phyloP scores from a whole-genome alignment of 2,113 vertebrate genomes.

The Bombycilla garrulus region DNA sequence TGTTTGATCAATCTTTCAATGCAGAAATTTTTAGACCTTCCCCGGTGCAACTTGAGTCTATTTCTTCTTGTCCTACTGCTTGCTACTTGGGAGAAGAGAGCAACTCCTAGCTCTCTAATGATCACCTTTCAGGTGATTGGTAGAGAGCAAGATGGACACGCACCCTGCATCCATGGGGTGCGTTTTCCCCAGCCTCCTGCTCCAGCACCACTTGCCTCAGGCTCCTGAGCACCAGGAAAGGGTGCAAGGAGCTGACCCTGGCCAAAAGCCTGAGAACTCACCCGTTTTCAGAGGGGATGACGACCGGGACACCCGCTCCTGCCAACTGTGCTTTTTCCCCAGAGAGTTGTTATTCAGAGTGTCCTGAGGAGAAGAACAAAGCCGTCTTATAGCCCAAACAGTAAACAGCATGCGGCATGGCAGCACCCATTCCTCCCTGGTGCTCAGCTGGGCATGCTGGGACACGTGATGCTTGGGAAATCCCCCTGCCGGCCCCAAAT shows the following conservation, averaged over 20 bases:
- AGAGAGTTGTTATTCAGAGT: conserved; percentile 98
- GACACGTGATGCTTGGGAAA: fast-evolving
- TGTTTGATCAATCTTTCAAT: not conserved
- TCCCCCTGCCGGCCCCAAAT: not conserved
- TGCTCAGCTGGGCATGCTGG: not conserved
- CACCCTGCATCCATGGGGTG: not conserved
- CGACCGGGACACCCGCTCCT: conserved; percentile 93
- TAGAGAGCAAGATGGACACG: not conserved
- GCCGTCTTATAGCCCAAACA: conserved; percentile 44
- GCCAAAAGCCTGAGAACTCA: conserved; percentile 63
- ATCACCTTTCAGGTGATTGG: not conserved
- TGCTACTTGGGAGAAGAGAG: not conserved
- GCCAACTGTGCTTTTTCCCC: conserved; percentile 99
- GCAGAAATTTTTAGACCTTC: not conserved
- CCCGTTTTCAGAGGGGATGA: conserved; percentile 94
- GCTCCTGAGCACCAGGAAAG: not conserved
- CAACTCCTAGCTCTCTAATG: not conserved
- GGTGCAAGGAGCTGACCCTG: not conserved
- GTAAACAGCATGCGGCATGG: conserved; percentile 56
- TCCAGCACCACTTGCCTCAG: not conserved
- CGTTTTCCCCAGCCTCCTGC: not conserved
- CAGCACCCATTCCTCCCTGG: not conserved
- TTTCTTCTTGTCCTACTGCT: not conserved
- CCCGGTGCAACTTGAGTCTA: not conserved
- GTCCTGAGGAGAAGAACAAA: conserved; percentile 84